Percentiles rank a stretch among this genome's conserved stretches.
phyloP scores from a whole-genome alignment of 2,113 vertebrate species.

The Laterallus jamaicensis region DNA sequence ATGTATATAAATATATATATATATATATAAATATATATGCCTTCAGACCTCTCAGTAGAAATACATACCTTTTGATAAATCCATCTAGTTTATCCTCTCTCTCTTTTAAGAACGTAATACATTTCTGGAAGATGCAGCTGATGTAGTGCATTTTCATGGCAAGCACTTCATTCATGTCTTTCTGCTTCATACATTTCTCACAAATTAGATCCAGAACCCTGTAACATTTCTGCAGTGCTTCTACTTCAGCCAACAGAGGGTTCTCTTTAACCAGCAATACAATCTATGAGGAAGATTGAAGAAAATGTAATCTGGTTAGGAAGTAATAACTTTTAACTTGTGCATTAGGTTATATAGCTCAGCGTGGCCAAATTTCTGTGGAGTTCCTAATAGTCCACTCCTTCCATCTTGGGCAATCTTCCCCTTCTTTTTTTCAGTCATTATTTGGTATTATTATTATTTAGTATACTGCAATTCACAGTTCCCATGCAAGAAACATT shows the following conservation, averaged over 20 bases:
- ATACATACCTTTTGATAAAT: slow-evolving; percentile 86
- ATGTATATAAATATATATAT: no score
- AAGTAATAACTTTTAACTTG: neutral
- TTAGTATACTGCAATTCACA: neutral
- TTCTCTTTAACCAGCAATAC: slow-evolving; percentile 93
- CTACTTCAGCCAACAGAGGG: slow-evolving; percentile 85
- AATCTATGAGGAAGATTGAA: slow-evolving; percentile 76
- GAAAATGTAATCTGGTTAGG: neutral
- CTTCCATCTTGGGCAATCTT: neutral
- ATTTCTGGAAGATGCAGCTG: slow-evolving; percentile 93
- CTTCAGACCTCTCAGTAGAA: neutral
- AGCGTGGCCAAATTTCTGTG: neutral
- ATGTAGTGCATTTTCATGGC: slow-evolving; percentile 99
- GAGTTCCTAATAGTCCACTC: neutral
- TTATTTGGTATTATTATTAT: neutral
- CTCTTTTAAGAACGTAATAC: slow-evolving; percentile 85
- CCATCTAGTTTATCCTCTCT: slow-evolving; percentile 89
- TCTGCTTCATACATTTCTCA: slow-evolving; percentile 96
- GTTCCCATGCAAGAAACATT: neutral
- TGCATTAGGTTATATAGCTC: neutral
- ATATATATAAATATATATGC: no score
- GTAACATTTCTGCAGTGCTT: slow-evolving; percentile 88
- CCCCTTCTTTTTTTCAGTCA: neutral
- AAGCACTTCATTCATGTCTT: slow-evolving; percentile 98
- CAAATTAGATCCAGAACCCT: slow-evolving; percentile 95